Evolutionary conservation across 1,140 invertebrate species (phyloP).

Genomic region (Charaxes varanes): DNA sequence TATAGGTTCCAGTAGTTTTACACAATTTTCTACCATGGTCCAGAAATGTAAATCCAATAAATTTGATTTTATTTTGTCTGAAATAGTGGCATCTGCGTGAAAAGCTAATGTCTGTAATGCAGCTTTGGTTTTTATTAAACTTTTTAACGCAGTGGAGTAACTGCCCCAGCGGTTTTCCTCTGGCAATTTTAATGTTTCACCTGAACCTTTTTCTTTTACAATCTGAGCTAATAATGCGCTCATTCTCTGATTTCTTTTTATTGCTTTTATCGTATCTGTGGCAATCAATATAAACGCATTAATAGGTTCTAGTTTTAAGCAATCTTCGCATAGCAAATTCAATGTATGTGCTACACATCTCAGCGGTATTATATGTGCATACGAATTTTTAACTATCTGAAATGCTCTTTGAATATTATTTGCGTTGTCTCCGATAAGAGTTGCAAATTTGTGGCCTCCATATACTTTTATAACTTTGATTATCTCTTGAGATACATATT

Average conservation of each 20-base stretch:
- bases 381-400: constrained; percentile 14
- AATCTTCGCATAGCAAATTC: constrained; percentile 22
- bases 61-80: constrained; percentile 11
- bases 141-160: constrained; percentile 22
- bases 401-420: constrained; percentile 26
- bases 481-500: constrained; percentile 21
- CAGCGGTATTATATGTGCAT: constrained; percentile 14
- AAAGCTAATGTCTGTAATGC: constrained; percentile 14
- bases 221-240: constrained; percentile 17
- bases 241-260: constrained; percentile 25
- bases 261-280: constrained; percentile 19
- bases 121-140: constrained; percentile 18
- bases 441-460: constrained; percentile 20
- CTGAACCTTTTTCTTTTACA: constrained; percentile 19
- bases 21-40: constrained; percentile 6
- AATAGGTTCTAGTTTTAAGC: constrained; percentile 15
- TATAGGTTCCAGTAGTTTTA: constrained; percentile 17
- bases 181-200: constrained; percentile 23
- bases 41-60: constrained; percentile 22
- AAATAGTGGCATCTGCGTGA: constrained; percentile 6
- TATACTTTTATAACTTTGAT: constrained; percentile 16
- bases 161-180: constrained; percentile 27
- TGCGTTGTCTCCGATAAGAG: constrained; percentile 27
- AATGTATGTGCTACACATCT: constrained; percentile 24
- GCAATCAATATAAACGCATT: constrained; percentile 9